Percentiles rank a stretch among this genome's conserved stretches.
These are phyloP conservation scores for Megalops cyprinoides DNA, from an alignment of 2,797 vertebrate species.

Conservation along the genomic window DNA sequence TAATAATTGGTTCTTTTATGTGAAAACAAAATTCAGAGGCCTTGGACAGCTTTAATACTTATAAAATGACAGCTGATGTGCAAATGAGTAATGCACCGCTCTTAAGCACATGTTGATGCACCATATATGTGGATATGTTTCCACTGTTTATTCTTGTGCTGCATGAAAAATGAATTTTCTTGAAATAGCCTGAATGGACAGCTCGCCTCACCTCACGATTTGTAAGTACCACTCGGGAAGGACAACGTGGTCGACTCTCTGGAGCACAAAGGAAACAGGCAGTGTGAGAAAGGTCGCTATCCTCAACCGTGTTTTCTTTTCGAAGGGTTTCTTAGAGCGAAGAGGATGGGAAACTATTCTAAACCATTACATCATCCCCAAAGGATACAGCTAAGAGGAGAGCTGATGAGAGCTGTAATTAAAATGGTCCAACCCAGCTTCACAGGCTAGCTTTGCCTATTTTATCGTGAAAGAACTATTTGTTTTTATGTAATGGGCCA, in stretches of 20 bases:
- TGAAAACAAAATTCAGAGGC: neutral
- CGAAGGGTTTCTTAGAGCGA: neutral
- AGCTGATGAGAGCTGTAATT: neutral
- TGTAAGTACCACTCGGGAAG: neutral
- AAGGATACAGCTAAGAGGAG: neutral
- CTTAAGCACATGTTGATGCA: neutral
- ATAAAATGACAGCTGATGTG: neutral
- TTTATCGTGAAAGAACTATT: neutral
- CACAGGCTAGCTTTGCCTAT: neutral
- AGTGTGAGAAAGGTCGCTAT: slow-evolving; percentile 50
- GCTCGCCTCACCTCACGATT: slow-evolving; percentile 1
- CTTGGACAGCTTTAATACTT: slow-evolving; percentile 19
- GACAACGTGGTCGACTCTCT: slow-evolving; percentile 1
- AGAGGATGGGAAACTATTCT: slow-evolving; percentile 3
- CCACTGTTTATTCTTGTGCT: slow-evolving; percentile 19
- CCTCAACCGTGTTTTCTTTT: slow-evolving; percentile 27
- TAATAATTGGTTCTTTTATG: no score
- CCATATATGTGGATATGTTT: slow-evolving; percentile 10
- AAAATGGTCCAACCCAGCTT: neutral
- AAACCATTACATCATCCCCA: slow-evolving; percentile 4
- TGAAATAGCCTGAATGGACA: slow-evolving; percentile 31
- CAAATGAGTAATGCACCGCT: neutral
- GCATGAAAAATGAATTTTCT: slow-evolving; percentile 34
- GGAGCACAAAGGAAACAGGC: slow-evolving; percentile 40
- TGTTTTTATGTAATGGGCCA: neutral